Evolutionary conservation across 1,140 invertebrate species (phyloP).

Genomic region (Phymorhynchus buccinoides): DNA sequence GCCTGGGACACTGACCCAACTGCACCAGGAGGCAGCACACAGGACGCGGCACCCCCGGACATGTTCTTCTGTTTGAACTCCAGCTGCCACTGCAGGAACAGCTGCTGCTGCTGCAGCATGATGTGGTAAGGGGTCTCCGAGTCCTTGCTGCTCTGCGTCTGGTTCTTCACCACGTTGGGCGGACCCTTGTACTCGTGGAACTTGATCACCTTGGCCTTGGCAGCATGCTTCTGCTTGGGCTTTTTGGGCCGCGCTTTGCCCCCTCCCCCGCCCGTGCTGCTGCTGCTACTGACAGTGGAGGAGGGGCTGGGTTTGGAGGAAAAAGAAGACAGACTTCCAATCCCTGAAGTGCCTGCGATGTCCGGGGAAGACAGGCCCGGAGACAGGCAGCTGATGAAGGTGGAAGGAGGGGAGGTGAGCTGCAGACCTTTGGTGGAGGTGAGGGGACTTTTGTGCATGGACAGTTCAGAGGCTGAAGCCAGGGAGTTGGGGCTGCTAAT

Average conservation of each 20-base stretch:
- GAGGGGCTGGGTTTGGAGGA: background rate
- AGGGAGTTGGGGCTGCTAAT: slow-evolving; percentile 62
- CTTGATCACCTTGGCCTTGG: slow-evolving; percentile 89
- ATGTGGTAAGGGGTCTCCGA: slow-evolving; percentile 91
- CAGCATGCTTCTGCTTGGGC: slow-evolving; percentile 84
- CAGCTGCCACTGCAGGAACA: slow-evolving; percentile 90
- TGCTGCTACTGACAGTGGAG: slow-evolving; percentile 22
- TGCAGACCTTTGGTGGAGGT: slow-evolving; percentile 12
- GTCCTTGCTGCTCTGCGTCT: slow-evolving; percentile 38
- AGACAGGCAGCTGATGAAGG: slow-evolving; percentile 17
- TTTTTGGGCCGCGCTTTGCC: slow-evolving; percentile 81
- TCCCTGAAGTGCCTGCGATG: background rate
- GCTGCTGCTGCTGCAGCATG: slow-evolving; percentile 92
- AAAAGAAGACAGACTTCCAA: background rate
- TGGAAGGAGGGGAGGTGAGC: slow-evolving; percentile 21
- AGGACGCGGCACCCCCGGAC: slow-evolving; percentile 36
- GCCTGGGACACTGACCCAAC: slow-evolving; percentile 3
- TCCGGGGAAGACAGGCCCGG: slow-evolving; percentile 9
- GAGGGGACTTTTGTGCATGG: slow-evolving; percentile 41
- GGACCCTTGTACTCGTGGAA: slow-evolving; percentile 99
- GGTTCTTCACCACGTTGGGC: slow-evolving; percentile 86
- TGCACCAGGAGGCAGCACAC: slow-evolving; percentile 4
- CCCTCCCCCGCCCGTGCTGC: slow-evolving; percentile 44
- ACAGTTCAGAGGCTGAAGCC: slow-evolving; percentile 52
- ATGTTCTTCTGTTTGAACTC: slow-evolving; percentile 82